A percentile compares a stretch with the other conserved stretches of the same genome.
Conservation (phyloP, 35 echinoderm and acorn worm species). For the Ptychodera flava region DNA sequence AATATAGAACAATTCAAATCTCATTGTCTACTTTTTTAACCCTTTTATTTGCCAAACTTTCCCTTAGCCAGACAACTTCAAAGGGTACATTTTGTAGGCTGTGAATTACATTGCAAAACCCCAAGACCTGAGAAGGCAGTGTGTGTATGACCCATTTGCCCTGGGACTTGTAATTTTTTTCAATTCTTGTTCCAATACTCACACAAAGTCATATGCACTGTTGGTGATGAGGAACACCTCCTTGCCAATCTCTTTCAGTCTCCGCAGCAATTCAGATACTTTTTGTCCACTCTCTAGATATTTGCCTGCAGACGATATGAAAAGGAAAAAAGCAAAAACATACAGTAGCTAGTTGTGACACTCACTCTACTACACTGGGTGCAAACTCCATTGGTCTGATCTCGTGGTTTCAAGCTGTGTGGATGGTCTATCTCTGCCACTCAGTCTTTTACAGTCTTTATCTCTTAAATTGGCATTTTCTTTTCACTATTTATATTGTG, state of each 20-base stretch:
- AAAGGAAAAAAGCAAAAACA: conserved; percentile 4
- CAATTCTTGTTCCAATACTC: conserved; percentile 41
- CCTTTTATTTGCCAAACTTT: too few species aligned
- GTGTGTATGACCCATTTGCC: too few species aligned
- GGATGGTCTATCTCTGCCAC: not conserved
- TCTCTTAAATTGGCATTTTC: too few species aligned
- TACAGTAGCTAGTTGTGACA: not conserved
- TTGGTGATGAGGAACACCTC: conserved; percentile 91
- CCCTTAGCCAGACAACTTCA: too few species aligned
- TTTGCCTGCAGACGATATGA: conserved; percentile 42
- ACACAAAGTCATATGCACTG: conserved; percentile 76
- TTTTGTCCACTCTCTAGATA: conserved; percentile 52
- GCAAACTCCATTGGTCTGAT: not conserved
- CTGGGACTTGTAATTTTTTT: too few species aligned
- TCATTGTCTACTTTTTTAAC: too few species aligned
- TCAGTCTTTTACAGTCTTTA: too few species aligned
- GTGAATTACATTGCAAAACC: too few species aligned
- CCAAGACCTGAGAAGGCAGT: too few species aligned
- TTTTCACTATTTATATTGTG: too few species aligned
- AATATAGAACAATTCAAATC: too few species aligned
- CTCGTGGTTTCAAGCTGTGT: not conserved
- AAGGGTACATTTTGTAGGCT: too few species aligned
- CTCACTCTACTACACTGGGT: not conserved
- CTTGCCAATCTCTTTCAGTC: conserved; percentile 53
- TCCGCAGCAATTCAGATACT: conserved; percentile 39